These are phyloP conservation scores for Orthochromis malagaraziensis DNA, from an alignment of 2,113 vertebrate genomes.

Conservation along the genomic window DNA sequence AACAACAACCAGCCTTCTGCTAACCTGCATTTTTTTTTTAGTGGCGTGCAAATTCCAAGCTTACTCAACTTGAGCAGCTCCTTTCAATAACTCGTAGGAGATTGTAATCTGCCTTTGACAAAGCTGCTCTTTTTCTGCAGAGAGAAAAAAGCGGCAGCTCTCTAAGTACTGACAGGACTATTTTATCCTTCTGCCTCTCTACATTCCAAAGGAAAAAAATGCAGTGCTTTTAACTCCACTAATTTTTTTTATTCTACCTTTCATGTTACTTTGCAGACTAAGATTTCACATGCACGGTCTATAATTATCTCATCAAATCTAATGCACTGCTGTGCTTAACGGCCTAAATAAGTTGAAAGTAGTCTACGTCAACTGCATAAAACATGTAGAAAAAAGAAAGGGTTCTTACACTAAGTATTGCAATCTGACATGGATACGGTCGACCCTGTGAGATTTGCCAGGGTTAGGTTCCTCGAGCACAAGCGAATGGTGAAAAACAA, in stretches of 20 bases:
- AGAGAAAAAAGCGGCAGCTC: not conserved
- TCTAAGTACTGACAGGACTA: not conserved
- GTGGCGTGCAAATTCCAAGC: not conserved
- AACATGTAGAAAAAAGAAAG: not conserved
- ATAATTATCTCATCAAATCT: not conserved
- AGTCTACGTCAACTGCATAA: not conserved
- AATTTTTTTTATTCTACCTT: not conserved
- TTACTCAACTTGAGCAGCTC: not conserved
- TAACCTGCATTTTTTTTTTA: not conserved
- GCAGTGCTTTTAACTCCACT: not conserved
- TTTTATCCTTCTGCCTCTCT: not conserved
- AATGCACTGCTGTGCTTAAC: not conserved
- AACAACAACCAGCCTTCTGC: not conserved
- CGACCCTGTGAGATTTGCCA: not conserved
- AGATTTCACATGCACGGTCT: not conserved
- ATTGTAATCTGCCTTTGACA: not conserved
- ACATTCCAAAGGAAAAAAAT: not conserved
- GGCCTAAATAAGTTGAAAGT: not conserved
- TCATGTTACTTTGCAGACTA: not conserved
- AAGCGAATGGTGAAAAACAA: accelerated
- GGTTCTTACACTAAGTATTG: not conserved
- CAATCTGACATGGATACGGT: not conserved
- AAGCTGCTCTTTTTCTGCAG: not conserved
- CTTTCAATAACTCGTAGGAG: not conserved
- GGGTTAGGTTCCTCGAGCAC: not conserved